phyloP scores from a whole-genome alignment of 2,113 vertebrate species.

The Steatornis caripensis region DNA sequence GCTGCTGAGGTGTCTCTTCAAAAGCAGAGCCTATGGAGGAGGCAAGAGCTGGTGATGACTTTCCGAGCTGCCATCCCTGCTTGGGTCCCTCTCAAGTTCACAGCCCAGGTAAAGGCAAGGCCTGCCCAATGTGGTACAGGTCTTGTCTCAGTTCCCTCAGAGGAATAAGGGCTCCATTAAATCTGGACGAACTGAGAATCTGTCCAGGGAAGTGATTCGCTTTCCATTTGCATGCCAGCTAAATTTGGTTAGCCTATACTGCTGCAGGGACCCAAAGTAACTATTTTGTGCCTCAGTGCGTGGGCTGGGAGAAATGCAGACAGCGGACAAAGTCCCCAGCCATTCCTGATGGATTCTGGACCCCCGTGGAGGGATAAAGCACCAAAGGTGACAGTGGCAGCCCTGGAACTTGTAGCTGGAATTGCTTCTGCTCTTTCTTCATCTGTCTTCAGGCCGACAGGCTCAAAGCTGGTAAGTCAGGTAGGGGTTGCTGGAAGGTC shows the following conservation, averaged over 20 bases:
- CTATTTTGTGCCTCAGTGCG: rapidly evolving
- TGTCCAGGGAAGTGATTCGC: background rate
- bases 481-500: background rate
- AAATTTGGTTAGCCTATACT: background rate
- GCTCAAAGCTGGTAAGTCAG: background rate
- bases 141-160: background rate
- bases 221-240: background rate
- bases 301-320: background rate
- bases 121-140: background rate
- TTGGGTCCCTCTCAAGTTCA: background rate
- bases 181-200: background rate
- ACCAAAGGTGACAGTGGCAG: background rate
- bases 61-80: background rate
- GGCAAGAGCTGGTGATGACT: background rate
- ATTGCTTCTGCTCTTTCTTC: background rate
- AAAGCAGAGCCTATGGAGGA: background rate
- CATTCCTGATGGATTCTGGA: background rate
- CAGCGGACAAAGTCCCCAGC: background rate
- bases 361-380: background rate
- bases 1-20: background rate
- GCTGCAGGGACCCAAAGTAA: background rate
- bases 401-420: background rate
- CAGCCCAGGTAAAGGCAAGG: background rate
- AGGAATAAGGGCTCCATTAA: background rate
- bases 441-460: background rate